phyloP scores from a whole-genome alignment of 53 echinoderm and acorn worm genomes.

The Luidia sarsii region DNA sequence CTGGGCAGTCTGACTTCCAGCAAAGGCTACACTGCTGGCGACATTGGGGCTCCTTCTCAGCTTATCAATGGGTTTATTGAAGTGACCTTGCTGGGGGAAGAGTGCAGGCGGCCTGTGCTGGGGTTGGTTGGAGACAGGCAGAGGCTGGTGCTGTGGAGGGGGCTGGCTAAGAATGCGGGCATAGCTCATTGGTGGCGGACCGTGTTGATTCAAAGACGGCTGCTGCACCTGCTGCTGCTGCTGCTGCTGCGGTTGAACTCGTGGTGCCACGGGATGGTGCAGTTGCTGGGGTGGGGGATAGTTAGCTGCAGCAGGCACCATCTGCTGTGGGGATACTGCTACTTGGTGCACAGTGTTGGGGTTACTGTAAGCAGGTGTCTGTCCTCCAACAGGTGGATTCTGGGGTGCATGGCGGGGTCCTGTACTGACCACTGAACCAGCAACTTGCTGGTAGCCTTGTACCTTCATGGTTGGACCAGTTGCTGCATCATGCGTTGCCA shows the following conservation, averaged over 20 bases:
- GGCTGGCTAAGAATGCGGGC: slow-evolving; percentile 68
- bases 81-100: slow-evolving; percentile 15
- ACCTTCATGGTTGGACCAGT: slow-evolving; percentile 27
- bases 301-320: slow-evolving; percentile 20
- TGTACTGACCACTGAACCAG: slow-evolving; percentile 33
- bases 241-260: not conserved
- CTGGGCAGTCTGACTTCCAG: slow-evolving; percentile 13
- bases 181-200: slow-evolving; percentile 70
- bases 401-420: slow-evolving; percentile 19
- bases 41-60: not conserved
- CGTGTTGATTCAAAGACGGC: not conserved
- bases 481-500: slow-evolving; percentile 52
- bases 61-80: slow-evolving; percentile 21
- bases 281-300: slow-evolving; percentile 36
- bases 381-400: slow-evolving; percentile 10
- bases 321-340: slow-evolving; percentile 8
- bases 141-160: slow-evolving; percentile 35
- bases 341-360: slow-evolving; percentile 16
- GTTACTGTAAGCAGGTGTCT: not conserved
- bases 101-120: slow-evolving; percentile 29
- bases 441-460: slow-evolving; percentile 32
- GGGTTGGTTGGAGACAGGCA: slow-evolving; percentile 10
- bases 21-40: not conserved
- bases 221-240: slow-evolving; percentile 27
- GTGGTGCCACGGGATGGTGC: slow-evolving; percentile 8